Percentiles rank a stretch among this genome's conserved stretches.
These are phyloP conservation scores for Lottia scabra DNA, from an alignment of 2,888 invertebrate genomes.

Conservation along the genomic window DNA sequence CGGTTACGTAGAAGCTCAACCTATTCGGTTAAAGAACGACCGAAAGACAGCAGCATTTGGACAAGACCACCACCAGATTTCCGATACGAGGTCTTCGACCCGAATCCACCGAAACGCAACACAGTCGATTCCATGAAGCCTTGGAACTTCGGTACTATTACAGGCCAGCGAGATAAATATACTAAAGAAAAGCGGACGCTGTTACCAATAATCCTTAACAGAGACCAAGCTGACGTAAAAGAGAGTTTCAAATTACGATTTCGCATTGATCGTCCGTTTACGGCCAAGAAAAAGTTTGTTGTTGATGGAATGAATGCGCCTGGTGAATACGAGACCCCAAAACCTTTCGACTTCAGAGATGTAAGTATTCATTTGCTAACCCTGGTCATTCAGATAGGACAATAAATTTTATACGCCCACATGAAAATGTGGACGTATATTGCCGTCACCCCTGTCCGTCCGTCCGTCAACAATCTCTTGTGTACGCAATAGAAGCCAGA, in stretches of 20 bases:
- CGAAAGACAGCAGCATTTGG: conserved; percentile 58
- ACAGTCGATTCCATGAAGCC: conserved; percentile 61
- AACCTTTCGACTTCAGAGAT: conserved; percentile 63
- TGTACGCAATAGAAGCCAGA: too few species aligned
- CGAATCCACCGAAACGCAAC: conserved; percentile 64
- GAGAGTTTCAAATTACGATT: conserved; percentile 45
- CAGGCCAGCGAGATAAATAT: conserved; percentile 48
- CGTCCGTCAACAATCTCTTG: too few species aligned
- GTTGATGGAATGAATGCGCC: conserved; percentile 51
- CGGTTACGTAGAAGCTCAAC: conserved; percentile 54
- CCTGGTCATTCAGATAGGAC: too few species aligned
- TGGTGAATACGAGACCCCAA: conserved; percentile 50
- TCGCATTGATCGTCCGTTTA: conserved; percentile 55
- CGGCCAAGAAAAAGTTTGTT: conserved; percentile 59
- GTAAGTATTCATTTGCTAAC: conserved; percentile 54
- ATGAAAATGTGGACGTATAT: too few species aligned
- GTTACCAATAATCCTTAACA: conserved; percentile 43
- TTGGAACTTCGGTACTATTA: conserved; percentile 61
- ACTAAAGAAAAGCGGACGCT: conserved; percentile 39
- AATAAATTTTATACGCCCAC: too few species aligned
- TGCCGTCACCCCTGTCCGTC: too few species aligned
- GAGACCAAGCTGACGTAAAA: conserved; percentile 25
- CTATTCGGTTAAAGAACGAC: conserved; percentile 23
- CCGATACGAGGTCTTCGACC: conserved; percentile 49
- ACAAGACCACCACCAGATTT: conserved; percentile 65